Percentiles rank a stretch among this genome's conserved stretches.
phyloP scores from a whole-genome alignment of 2,888 invertebrate species.

The Bembecia ichneumoniformis region DNA sequence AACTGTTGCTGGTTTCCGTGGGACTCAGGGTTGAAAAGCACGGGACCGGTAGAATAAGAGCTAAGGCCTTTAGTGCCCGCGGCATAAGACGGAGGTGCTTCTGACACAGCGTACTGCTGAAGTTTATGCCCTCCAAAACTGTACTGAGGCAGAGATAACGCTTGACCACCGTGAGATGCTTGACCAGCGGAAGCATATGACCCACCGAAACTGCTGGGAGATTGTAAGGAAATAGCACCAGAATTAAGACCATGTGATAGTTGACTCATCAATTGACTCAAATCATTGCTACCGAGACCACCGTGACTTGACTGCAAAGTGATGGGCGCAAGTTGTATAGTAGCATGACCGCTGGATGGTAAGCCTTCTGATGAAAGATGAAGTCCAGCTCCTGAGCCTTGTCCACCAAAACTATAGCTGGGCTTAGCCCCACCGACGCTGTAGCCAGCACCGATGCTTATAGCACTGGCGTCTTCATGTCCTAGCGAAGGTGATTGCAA shows the following conservation, averaged over 20 bases:
- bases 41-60: conserved; percentile 58
- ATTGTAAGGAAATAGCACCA: conserved; percentile 44
- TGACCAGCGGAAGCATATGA: conserved; percentile 37
- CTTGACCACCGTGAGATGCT: conserved; percentile 34
- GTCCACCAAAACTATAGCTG: conserved; percentile 36
- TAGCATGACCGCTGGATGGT: conserved; percentile 38
- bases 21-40: conserved; percentile 48
- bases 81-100: conserved; percentile 48
- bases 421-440: conserved; percentile 60
- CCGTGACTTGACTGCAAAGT: conserved; percentile 46
- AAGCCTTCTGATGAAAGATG: conserved; percentile 38
- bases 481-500: conserved; percentile 29
- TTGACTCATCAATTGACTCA: conserved; percentile 58
- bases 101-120: conserved; percentile 40
- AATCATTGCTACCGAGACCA: conserved; percentile 34
- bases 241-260: conserved; percentile 47
- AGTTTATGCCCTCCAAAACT: conserved; percentile 38
- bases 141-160: conserved; percentile 37
- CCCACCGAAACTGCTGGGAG: conserved; percentile 35
- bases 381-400: conserved; percentile 31
- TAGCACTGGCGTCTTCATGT: conserved; percentile 54
- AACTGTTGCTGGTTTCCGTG: conserved; percentile 28
- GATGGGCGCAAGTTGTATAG: conserved; percentile 49
- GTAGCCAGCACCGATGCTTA: conserved; percentile 63
- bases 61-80: conserved; percentile 57